Base-by-base conservation (phyloP, 2,888 invertebrate genomes). In the Ectemnius lituratus region DNA sequence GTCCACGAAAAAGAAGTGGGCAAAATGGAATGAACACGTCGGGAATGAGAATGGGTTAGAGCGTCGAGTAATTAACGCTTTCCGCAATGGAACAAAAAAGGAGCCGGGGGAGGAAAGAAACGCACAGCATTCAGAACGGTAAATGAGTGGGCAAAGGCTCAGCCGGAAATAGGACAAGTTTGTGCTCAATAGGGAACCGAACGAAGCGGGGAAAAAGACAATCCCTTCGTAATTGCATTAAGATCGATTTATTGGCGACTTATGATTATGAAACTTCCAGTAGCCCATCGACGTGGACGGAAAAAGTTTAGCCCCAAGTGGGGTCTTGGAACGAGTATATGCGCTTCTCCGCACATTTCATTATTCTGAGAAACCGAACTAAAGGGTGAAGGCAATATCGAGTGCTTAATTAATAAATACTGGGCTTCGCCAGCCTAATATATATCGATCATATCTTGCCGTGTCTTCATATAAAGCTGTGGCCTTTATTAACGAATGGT, bases 141-240 rank as follows among this genome's bases (percentile, higher is more conserved):
- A 71, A 75, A 65, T 28, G 67, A 59, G 27, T 49, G 67, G 75
- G 20, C 62, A n/a, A 58, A 16, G 45, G 46, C 13, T 52, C 47
- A 16, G 23, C 37, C 67, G 70, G 67, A 74, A 80, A 80, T 82
- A 75, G 73, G 70, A 76, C 65, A 72, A 73, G 70, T 73, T 73
- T 73, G 78, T 16, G 67, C 67, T 74, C 67, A 72, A 67, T 64
- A 63, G 70, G 66, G 60, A 62, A 63, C 62, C 57, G 58, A 62
- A 46, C 45, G 4, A 16, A 28, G 60, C 59, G 62, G 49, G 57
- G 23, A 16, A 64, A 76, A 66, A 46, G 47, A 64, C 45, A 67
- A 57, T 14, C 58, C 27, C 37, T 13, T 20, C 14, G 37, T 70
- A 77, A 73, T 78, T 73, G 72, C 71, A 80, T 76, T 71, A 73